Base-by-base conservation (phyloP, 2,797 vertebrate species). In the Spea hammondii region DNA sequence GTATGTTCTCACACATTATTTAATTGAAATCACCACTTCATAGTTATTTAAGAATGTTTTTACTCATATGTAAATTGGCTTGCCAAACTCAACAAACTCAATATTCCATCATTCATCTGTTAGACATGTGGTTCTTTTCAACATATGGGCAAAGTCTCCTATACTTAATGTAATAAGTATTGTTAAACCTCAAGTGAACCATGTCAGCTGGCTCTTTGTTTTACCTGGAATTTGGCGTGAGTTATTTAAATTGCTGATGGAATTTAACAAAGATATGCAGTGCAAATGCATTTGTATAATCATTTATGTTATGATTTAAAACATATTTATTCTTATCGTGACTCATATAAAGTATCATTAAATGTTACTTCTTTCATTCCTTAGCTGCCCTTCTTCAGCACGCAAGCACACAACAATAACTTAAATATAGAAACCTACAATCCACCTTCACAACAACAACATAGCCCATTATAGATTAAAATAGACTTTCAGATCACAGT, bases 141-240 rank as follows among this genome's bases (percentile, higher is more conserved):
- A 72, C 83, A 87, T 84, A 82, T 87, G 86, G 81, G 83, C 85
- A 59, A 75, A 78, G 83, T 89, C 78, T 86, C 88, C 86, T 79
- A 76, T 84, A 85, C 84, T 85, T 66, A 64, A 79, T 68, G 86
- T 84, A 83, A 85, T 88, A 77, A n/a, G 84, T 82, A 65, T 82
- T 84, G 70, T 88, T 88, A 87, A 88, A 88, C 62, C 80, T 83
- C 67, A 71, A n/a, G 70, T 86, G 78, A 82, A 60, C 77, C 78
- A 73, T 83, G 86, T 80, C 76, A 59, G 73, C 75, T 79, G 12
- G 5, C 78, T 84, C 84, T 80, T 84, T 57, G 68, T 83, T 86
- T 75, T 82, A 76, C 83, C 81, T 83, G 54, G 78, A 83, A 76
- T 83, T 70, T 78, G 60, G n/a, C 46, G 47, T 44, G 6, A 32